Base-by-base conservation (phyloP, 2,888 invertebrate genomes). In the Apotomis capreana region DNA sequence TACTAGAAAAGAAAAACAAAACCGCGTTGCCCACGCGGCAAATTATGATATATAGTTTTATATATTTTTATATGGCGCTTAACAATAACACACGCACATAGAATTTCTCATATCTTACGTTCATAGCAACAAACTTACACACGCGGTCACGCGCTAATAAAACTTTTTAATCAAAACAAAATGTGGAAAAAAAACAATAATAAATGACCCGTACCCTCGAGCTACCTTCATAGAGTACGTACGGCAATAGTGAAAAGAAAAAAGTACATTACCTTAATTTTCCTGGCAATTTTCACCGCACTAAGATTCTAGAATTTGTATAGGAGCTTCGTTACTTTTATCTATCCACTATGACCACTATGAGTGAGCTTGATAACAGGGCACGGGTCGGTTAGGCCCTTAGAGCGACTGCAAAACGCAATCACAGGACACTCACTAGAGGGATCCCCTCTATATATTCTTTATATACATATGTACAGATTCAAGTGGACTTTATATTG, bases 51-150 rank as follows among this genome's bases (percentile, higher is more conserved):
- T 76, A 82, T 81, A 77, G 80, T 81, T 80, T 80, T 83, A 85
- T 85, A 79, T 79, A 78, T 83, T 85, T 81, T 83, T 86, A 81
- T 84, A 89, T 84, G 87, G 91, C 91, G 91, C 85, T 86, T 87
- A 91, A 91, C 92, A 90, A 86, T 84, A 92, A 92, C 91, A 88
- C 85, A 87, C 90, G 91, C 91, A 83, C 89, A 84, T 86, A 89
- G 82, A 87, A 86, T 82, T 80, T 83, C 82, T 81, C 83, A 78
- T 87, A 85, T 84, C 85, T 85, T 85, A 84, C 86, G 83, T 80
- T 84, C 83, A 76, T 80, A 83, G 78, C 80, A 87, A 85, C 87
- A 86, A 87, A 82, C 82, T 54, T 61, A 76, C 78, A 80, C 75
- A 80, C 81, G 82, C 82, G 80, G 80, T 85, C 86, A 81, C 87